Base-by-base conservation (phyloP, 2,113 vertebrate species). In the Psittacula cyanocephala region DNA sequence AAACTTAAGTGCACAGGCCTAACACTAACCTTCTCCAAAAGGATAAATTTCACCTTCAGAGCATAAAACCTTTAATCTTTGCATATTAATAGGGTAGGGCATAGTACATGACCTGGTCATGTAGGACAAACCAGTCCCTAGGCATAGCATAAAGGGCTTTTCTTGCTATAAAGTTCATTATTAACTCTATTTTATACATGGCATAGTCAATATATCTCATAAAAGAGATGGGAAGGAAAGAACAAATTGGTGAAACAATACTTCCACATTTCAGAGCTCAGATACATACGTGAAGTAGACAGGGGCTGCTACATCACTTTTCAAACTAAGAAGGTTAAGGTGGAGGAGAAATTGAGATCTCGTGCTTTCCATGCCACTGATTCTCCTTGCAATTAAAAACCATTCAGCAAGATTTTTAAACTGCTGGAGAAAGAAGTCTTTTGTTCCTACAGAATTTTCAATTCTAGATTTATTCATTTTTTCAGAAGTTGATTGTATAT, bases 1-100 rank as follows among this genome's bases (percentile, higher is more conserved):
- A 86, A 93, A 89, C 62, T 92, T 89, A 92, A 95, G 95, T 96
- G 96, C 95, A 96, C 91, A 91, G 86, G 86, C 81, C 95, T 85
- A 79, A 93, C 4, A n/a, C 49, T 91, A 83, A 95, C 82, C 88
- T 94, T 89, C 92, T 91, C 95, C 88, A 92, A 93, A 94, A 93
- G 74, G 93, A 93, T 82, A 87, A 82, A 91, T 85, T 95, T 95
- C 93, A 95, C 33, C 70, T 88, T 95, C 89, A 93, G 87, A 94
- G 78, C 91, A 89, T 27, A 85, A 92, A 84, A 81, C 11, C 49
- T 76, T 67, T 82, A 16, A 79, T 85, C 70, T 70, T 96, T 96
- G 93, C 96, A 97, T 93, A 96, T 94, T 91, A 92, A 91, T 10
- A 65, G 83, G 67, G 89, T 5, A 87, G 74, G 90, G 53, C 75